A percentile compares a stretch with the other conserved stretches of the same genome.
These are phyloP conservation scores for Colistium nudipinnis DNA, from an alignment of 2,113 vertebrate species.

Conservation along the genomic window DNA sequence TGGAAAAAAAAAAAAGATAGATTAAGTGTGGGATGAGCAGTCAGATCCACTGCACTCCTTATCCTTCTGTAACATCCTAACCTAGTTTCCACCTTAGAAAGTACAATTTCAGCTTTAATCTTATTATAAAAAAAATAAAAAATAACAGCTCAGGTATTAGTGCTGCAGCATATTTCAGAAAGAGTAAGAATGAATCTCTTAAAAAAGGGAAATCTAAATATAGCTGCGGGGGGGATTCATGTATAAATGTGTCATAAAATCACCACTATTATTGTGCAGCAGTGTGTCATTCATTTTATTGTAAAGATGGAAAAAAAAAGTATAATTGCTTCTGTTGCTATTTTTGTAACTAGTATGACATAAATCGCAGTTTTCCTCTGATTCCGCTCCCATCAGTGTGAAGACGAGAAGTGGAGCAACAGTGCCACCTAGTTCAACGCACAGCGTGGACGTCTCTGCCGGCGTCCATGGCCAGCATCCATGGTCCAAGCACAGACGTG, in stretches of 20 bases:
- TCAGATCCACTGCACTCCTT: constrained; percentile 23
- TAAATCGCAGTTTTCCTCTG: constrained; percentile 3
- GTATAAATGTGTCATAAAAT: constrained; percentile 9
- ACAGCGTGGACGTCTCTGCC: background rate
- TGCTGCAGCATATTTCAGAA: constrained; percentile 6
- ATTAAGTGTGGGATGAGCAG: constrained; percentile 27
- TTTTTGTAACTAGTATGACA: constrained; percentile 11
- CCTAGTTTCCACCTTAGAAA: constrained; percentile 47
- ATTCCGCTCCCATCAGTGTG: background rate
- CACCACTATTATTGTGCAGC: background rate
- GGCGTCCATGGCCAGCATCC: background rate
- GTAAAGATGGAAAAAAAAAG: background rate
- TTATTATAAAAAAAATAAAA: constrained; percentile 43
- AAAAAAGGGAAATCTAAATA: constrained; percentile 8
- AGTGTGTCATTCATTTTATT: background rate
- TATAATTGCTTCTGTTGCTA: too few species aligned
- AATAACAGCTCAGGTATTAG: constrained; percentile 32
- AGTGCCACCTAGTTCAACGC: constrained; percentile 57
- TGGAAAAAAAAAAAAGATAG: constrained; percentile 4
- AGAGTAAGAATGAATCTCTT: constrained; percentile 19
- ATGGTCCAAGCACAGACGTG: background rate
- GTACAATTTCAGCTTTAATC: constrained; percentile 45
- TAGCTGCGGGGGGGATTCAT: background rate
- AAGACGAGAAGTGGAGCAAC: constrained; percentile 42
- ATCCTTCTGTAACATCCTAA: constrained; percentile 32